A percentile compares a stretch with the other conserved stretches of the same genome.
Evolutionary conservation across 2,113 vertebrate genomes (phyloP).

Genomic region (Coptodon rendalli): DNA sequence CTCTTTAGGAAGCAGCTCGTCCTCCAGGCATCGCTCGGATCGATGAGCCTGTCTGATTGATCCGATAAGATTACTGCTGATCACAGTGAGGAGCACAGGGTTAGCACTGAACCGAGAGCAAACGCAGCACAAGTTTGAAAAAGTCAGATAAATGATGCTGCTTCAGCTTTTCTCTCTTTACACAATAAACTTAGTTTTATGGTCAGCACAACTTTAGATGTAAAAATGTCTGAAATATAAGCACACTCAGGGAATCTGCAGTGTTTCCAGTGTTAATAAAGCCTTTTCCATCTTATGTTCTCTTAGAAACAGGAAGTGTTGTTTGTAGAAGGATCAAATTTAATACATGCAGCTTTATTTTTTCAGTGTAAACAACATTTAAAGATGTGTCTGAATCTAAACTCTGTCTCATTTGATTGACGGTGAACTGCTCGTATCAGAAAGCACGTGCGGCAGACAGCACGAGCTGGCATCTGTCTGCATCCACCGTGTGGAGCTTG

Average conservation of each 20-base stretch:
- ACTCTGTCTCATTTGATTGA: not conserved
- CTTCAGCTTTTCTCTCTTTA: not conserved
- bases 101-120: not conserved
- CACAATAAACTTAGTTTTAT: not conserved
- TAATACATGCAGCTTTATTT: not conserved
- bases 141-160: not conserved
- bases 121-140: not conserved
- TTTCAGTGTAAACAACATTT: not conserved
- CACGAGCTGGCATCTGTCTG: not conserved
- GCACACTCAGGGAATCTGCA: not conserved
- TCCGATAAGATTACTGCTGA: not conserved
- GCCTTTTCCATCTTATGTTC: rapidly evolving
- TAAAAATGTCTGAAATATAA: not conserved
- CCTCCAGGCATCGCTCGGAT: not conserved
- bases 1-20: not conserved
- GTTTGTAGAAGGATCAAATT: not conserved
- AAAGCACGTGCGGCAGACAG: rapidly evolving
- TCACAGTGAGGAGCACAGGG: not conserved
- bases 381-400: not conserved
- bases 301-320: not conserved
- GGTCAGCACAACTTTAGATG: not conserved
- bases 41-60: not conserved
- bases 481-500: not conserved
- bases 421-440: not conserved
- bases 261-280: not conserved